Evolutionary conservation across 1,140 invertebrate species (phyloP).

Genomic region (Drosophila sproati): DNA sequence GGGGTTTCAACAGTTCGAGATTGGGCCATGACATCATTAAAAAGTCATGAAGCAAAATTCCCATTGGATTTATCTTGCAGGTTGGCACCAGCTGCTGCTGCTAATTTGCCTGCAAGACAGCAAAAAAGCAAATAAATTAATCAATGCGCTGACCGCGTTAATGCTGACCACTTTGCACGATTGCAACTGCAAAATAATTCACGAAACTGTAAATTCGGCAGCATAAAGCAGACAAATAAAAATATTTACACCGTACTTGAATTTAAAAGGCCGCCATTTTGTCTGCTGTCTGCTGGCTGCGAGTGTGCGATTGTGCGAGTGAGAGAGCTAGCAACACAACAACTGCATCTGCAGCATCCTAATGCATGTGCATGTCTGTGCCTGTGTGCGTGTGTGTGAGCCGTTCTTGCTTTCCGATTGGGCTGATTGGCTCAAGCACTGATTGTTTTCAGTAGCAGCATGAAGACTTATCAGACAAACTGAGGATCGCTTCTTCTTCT

Average conservation of each 20-base stretch:
- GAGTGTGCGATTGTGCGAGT: background rate
- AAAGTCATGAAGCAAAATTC: background rate
- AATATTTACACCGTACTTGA: constrained; percentile 3
- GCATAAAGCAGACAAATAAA: background rate
- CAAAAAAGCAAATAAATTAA: constrained; percentile 34
- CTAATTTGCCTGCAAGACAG: constrained; percentile 27
- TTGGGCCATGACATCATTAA: background rate
- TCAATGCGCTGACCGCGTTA: constrained; percentile 17
- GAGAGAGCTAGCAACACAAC: constrained; percentile 21
- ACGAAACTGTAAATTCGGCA: constrained; percentile 32
- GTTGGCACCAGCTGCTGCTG: background rate
- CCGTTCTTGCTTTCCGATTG: constrained; percentile 31
- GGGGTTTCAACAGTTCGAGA: no score
- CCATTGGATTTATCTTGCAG: background rate
- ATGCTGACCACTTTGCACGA: constrained; percentile 10
- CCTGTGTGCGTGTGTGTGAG: constrained; percentile 6
- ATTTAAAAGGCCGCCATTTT: constrained; percentile 36
- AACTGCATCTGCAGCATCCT: constrained; percentile 29
- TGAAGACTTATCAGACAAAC: background rate
- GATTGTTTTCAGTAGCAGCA: constrained; percentile 13
- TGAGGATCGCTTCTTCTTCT: constrained; percentile 11
- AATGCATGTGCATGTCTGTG: constrained; percentile 2
- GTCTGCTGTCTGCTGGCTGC: background rate
- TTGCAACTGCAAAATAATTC: constrained; percentile 28
- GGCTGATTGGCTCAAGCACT: constrained; percentile 6